A percentile compares a stretch with the other conserved stretches of the same genome.
These are phyloP conservation scores for Nineta flava DNA, from an alignment of 2,888 invertebrate species.

Conservation along the genomic window DNA sequence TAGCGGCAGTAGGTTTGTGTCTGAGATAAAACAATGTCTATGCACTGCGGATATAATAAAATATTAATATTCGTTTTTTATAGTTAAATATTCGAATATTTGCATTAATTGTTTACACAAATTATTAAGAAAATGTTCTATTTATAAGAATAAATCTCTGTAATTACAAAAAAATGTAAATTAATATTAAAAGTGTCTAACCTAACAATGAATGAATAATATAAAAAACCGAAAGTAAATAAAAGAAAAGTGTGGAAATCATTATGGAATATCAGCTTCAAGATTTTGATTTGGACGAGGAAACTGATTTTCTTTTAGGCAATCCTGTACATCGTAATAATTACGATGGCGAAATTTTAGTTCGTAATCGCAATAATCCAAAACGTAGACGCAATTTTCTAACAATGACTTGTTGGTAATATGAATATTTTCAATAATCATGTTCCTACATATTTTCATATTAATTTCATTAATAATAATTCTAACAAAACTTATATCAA, in stretches of 20 bases:
- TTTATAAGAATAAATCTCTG: too few species aligned
- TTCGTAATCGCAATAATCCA: slow-evolving; percentile 20
- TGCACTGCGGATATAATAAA: neutral
- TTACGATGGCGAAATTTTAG: slow-evolving; percentile 24
- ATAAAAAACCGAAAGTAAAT: too few species aligned
- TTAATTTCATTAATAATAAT: neutral
- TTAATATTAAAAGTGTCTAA: too few species aligned
- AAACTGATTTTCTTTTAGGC: slow-evolving; percentile 28
- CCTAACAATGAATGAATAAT: too few species aligned
- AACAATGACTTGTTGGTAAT: slow-evolving; percentile 23
- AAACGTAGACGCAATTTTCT: slow-evolving; percentile 20
- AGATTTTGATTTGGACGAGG: slow-evolving; percentile 26
- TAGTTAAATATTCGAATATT: too few species aligned
- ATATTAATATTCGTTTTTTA: too few species aligned
- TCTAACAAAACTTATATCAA: too few species aligned
- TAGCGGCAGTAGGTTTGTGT: neutral
- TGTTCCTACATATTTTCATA: neutral
- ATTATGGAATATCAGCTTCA: slow-evolving; percentile 13
- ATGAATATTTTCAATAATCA: neutral
- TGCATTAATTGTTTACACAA: too few species aligned
- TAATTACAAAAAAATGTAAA: too few species aligned
- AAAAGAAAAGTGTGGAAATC: too few species aligned
- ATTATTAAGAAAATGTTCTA: too few species aligned
- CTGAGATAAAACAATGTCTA: neutral
- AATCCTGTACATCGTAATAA: slow-evolving; percentile 21